Conservation (phyloP, 2,797 vertebrate genomes). For the Microctenopoma steveboyesi region DNA sequence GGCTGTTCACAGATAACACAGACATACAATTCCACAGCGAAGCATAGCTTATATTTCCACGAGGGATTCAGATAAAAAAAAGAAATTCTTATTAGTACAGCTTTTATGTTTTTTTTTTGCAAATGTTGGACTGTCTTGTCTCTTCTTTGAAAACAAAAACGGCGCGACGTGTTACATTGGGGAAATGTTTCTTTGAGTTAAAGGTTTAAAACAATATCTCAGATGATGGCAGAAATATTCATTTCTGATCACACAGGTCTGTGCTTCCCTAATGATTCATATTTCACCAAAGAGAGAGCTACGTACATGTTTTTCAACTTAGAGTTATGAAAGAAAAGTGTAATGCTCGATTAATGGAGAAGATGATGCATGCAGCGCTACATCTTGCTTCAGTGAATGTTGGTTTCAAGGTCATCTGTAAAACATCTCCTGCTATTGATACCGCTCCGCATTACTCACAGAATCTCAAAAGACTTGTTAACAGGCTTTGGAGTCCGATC, state of each 20-base stretch:
- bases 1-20: constrained; percentile 34
- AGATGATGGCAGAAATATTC: constrained; percentile 6
- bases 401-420: background rate
- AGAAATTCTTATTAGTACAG: constrained; percentile 58
- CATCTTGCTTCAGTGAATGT: background rate
- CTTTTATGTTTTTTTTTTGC: constrained; percentile 72
- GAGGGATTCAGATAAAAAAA: constrained; percentile 44
- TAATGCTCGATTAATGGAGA: background rate
- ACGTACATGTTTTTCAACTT: background rate
- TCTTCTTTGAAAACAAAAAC: constrained; percentile 59
- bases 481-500: constrained; percentile 31
- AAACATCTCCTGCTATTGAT: constrained; percentile 2
- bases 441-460: background rate
- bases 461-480: constrained; percentile 47
- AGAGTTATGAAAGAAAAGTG: background rate
- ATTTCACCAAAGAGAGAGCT: constrained; percentile 2
- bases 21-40: constrained; percentile 19
- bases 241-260: constrained; percentile 3
- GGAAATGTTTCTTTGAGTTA: constrained; percentile 44
- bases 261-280: constrained; percentile 5
- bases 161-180: constrained; percentile 36
- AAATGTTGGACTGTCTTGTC: constrained; percentile 48
- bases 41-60: constrained; percentile 28
- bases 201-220: constrained; percentile 34
- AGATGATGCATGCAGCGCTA: background rate